Evolutionary conservation across 1,140 invertebrate genomes (phyloP).

Genomic region (Meteorus sp.): DNA sequence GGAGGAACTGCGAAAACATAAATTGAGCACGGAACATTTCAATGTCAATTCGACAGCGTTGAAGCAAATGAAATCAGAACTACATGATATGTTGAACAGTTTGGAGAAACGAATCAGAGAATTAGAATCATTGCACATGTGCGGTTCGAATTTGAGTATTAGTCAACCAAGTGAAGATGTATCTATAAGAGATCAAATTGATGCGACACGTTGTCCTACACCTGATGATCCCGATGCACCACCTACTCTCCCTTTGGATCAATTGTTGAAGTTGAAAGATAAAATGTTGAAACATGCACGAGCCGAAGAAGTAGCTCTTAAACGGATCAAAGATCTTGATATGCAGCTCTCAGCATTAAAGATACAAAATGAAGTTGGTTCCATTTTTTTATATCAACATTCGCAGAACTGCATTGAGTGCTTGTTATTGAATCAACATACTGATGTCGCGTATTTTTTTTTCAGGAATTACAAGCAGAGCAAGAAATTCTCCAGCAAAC

Average conservation of each 20-base stretch:
- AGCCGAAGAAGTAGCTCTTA: slow-evolving; percentile 74
- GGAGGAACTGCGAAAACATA: slow-evolving; percentile 63
- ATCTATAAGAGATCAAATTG: slow-evolving; percentile 69
- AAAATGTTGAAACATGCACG: slow-evolving; percentile 67
- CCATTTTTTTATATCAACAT: slow-evolving; percentile 13
- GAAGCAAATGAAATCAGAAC: slow-evolving; percentile 60
- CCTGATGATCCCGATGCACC: slow-evolving; percentile 53
- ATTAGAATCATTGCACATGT: slow-evolving; percentile 68
- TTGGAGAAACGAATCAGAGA: slow-evolving; percentile 69
- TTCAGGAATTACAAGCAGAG: slow-evolving; percentile 76
- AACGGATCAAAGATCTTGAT: slow-evolving; percentile 73
- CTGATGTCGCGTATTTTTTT: slow-evolving; percentile 31
- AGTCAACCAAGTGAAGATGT: slow-evolving; percentile 79
- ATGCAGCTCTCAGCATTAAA: slow-evolving; percentile 67
- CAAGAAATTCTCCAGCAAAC: slow-evolving; percentile 78
- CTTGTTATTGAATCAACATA: slow-evolving; percentile 18
- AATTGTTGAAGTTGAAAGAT: slow-evolving; percentile 67
- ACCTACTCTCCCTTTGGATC: slow-evolving; percentile 59
- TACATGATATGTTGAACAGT: slow-evolving; percentile 64
- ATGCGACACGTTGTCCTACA: slow-evolving; percentile 47
- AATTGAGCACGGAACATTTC: slow-evolving; percentile 61
- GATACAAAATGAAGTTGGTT: slow-evolving; percentile 66
- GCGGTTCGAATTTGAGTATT: slow-evolving; percentile 62
- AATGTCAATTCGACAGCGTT: slow-evolving; percentile 58
- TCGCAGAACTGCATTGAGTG: not conserved